Evolutionary conservation across 2,797 vertebrate genomes (phyloP), one percentile per base, ranked within the genome.

Genomic region (Coreius guichenoti): DNA sequence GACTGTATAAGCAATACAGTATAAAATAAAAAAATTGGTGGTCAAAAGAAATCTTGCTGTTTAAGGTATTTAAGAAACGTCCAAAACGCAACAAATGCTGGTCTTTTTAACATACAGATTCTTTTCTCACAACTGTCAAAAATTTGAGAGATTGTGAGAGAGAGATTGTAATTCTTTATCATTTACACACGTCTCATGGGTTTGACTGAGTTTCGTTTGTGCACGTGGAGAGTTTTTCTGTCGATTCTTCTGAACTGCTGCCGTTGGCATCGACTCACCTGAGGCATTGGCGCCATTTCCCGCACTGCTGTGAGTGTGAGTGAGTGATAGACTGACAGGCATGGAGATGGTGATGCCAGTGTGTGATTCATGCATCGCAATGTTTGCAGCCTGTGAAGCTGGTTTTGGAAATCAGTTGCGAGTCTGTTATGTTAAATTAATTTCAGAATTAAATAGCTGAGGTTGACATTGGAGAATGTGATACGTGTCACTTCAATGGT

Each of bases 311-410:
- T 73, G 26, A 73, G 51, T 72, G 81, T 83, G 70, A 83, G 61
- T 45, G 26, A 80, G 70, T 75, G 81, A 83, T 83, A 83, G 26
- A 36, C 70, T 75, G 70, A 73, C 8, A 49, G 58, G 45, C 26
- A 65, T 51, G 61, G 26, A 47, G n/a, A 67, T 21, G 19, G 56
- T 19, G 70, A 65, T 49, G 43, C 81, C 70, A 83, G 43, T 1
- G 3, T 65, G 70, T 75, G 56, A 94, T 86, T 93, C 61, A 86
- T 4, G 29, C 49, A 86, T 67, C 19, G 61, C 17, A 83, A 21
- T 75, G 19, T 74, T 75, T 83, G n/a, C 4, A 1, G 39, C 26
- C 29, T 61, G 26, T 61, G 17, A 70, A 61, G 51, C 23, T 21
- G 54, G 56, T 29, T 80, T 80, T 45, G 11, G 16, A 67, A 80